Evolutionary conservation across 2,113 vertebrate genomes (phyloP).

Genomic region (Reinhardtius hippoglossoides): DNA sequence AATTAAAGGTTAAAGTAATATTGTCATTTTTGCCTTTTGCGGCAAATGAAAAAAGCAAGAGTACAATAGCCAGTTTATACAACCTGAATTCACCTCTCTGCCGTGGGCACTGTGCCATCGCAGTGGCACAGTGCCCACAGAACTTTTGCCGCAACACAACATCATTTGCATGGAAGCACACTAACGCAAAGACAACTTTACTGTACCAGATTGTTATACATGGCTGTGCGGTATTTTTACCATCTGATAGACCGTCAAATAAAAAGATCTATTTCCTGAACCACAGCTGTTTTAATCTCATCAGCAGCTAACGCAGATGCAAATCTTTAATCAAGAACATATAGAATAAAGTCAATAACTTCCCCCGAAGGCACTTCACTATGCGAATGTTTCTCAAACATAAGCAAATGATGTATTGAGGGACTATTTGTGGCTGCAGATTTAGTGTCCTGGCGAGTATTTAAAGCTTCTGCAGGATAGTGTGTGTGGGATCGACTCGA

Average conservation of each 20-base stretch:
- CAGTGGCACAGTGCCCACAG: no score
- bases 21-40: background rate
- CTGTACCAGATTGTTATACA: no score
- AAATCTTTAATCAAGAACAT: background rate
- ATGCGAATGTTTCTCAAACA: background rate
- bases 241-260: no score
- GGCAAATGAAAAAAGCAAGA: no score
- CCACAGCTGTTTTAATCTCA: background rate
- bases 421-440: conserved; percentile 17
- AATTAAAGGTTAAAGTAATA: background rate
- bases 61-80: no score
- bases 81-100: no score
- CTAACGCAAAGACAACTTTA: no score
- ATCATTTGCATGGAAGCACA: background rate
- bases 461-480: conserved; percentile 35
- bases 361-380: background rate
- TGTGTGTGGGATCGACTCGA: conserved; percentile 8
- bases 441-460: conserved; percentile 25
- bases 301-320: background rate
- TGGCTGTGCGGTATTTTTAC: no score
- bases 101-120: no score
- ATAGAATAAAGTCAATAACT: background rate
- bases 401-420: conserved; percentile 1
- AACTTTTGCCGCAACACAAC: background rate
- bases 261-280: no score